phyloP scores from a whole-genome alignment of 1,140 invertebrate genomes.

The Araneus ventricosus region DNA sequence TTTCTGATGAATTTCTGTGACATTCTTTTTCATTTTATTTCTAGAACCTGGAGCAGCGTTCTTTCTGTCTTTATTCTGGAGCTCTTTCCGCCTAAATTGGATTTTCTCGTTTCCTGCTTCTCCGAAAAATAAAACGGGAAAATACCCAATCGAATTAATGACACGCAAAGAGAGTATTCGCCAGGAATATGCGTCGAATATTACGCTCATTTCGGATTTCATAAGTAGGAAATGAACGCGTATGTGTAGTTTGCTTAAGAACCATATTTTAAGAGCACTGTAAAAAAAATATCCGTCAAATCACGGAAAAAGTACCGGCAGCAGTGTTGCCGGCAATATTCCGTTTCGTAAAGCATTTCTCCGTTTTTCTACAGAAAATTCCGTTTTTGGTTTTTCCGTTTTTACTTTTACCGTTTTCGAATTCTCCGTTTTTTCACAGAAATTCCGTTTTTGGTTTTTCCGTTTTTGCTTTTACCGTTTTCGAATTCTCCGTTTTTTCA shows the following conservation, averaged over 20 bases:
- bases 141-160: constrained; percentile 38
- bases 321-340: too few relatives aligned
- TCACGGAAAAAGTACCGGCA: too few relatives aligned
- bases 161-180: not conserved
- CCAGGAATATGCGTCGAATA: not conserved
- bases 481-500: too few relatives aligned
- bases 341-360: too few relatives aligned
- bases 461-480: too few relatives aligned
- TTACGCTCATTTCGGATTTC: not conserved
- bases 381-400: too few relatives aligned
- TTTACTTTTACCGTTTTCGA: too few relatives aligned
- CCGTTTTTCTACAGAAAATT: too few relatives aligned
- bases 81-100: not conserved
- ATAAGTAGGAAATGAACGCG: constrained; percentile 10
- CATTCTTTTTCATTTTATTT: not conserved
- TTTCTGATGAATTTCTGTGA: not conserved
- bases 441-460: too few relatives aligned
- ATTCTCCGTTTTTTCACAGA: too few relatives aligned
- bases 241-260: not conserved
- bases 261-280: not conserved
- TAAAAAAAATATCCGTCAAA: too few relatives aligned
- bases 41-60: not conserved
- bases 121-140: not conserved
- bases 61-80: not conserved
- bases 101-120: not conserved